phyloP scores from a whole-genome alignment of 2,888 invertebrate genomes.

The Enchytraeus crypticus region DNA sequence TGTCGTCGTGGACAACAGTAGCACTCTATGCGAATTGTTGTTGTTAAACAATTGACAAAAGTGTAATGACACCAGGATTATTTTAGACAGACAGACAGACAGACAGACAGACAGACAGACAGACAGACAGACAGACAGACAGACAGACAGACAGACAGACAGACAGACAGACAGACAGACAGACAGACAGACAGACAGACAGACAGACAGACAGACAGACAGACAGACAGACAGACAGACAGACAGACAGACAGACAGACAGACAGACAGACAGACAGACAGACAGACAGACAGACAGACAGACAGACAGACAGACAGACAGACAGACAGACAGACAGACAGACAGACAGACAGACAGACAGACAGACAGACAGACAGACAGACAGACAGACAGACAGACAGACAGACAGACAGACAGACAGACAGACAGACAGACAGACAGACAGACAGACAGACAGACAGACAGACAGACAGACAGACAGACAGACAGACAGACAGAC shows the following conservation, averaged over 20 bases:
- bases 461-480: conserved; percentile 21
- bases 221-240: conserved; percentile 18
- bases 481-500: conserved; percentile 21
- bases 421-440: conserved; percentile 22
- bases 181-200: conserved; percentile 19
- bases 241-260: conserved; percentile 20
- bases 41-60: too few relatives aligned
- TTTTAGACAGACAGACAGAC: too few relatives aligned
- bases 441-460: conserved; percentile 20
- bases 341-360: conserved; percentile 4
- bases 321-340: conserved; percentile 4
- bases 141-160: conserved; percentile 4
- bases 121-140: conserved; percentile 4
- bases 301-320: conserved; percentile 5
- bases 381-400: conserved; percentile 4
- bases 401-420: conserved; percentile 16
- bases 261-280: conserved; percentile 10
- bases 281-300: conserved; percentile 4
- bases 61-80: too few relatives aligned
- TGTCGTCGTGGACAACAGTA: too few relatives aligned
- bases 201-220: conserved; percentile 19
- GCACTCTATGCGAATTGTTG: too few relatives aligned
- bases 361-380: conserved; percentile 4
- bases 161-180: conserved; percentile 9
- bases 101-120: conserved; percentile 4